Evolutionary conservation across 2,888 invertebrate genomes (phyloP), one percentile per base, ranked within the genome.

Genomic region (Keiferia lycopersicella): DNA sequence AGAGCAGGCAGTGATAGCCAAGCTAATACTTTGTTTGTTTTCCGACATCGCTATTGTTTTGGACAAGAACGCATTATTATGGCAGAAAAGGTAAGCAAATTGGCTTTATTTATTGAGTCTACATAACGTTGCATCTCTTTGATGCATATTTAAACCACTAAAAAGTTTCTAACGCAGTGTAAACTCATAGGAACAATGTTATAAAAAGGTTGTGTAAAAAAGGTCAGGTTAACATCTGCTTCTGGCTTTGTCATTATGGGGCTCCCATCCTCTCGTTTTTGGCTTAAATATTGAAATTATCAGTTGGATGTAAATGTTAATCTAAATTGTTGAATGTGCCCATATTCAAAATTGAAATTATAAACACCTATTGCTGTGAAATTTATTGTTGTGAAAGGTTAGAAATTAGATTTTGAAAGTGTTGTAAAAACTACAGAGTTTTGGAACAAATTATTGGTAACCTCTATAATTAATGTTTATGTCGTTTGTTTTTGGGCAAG

Each of bases 11-110:
- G 51, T 38, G 11, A 41, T 16, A n/a, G n/a, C n/a, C n/a, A n/a
- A n/a, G n/a, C n/a, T n/a, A 18, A 10, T 56, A 61, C 50, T 67
- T 66, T 70, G 65, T 69, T 68, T 66, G 61, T 73, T 68, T 70
- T 64, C 51, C 12, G 18, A 14, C 26, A 30, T n/a, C n/a, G 45
- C 58, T 10, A 64, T 61, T 65, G 67, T 71, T 69, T 69, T 70
- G 68, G 64, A 69, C 65, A 60, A 58, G 67, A 71, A 71, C 67
- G 63, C 69, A 22, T 67, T 69, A 80, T 64, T 65, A 86, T 85
- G 86, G 77, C 79, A 57, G 83, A 83, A 77, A 86, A 85, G 74
- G 86, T 85, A 69, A 77, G 79, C 34, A 56, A 56, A 34, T 2
- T n/a, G 16, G 12, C 26, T 56, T n/a, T 26, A 30, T 53, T 30